Percentiles rank a stretch among this genome's conserved stretches.
These are phyloP conservation scores for Drosophila lini DNA, from an alignment of 1,140 invertebrate genomes.

Conservation along the genomic window DNA sequence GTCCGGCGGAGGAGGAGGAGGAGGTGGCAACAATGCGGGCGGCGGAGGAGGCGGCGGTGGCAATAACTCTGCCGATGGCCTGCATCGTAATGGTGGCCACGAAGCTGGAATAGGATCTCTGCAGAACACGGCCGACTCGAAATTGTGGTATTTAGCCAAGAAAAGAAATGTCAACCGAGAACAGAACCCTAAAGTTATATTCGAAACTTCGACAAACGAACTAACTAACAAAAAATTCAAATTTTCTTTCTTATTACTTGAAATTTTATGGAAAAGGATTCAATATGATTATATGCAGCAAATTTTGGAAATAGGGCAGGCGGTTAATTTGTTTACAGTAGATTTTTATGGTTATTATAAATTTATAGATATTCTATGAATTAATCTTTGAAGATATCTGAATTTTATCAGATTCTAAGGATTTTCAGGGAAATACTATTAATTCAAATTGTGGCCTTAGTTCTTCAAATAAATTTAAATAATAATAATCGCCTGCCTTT, in stretches of 20 bases:
- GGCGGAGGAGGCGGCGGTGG: constrained; percentile 64
- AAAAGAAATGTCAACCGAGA: constrained; percentile 84
- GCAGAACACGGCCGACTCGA: constrained; percentile 85
- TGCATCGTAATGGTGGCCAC: constrained; percentile 78
- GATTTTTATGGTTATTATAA: not conserved
- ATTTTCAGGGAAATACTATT: not conserved
- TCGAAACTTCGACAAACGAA: constrained; percentile 21
- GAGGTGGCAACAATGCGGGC: constrained; percentile 67
- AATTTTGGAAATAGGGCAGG: not conserved
- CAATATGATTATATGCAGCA: constrained; percentile 21
- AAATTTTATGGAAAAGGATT: constrained; percentile 26
- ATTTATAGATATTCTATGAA: too few relatives aligned
- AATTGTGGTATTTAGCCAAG: constrained; percentile 88
- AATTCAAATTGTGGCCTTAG: not conserved
- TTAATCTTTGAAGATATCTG: not conserved
- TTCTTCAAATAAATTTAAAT: not conserved
- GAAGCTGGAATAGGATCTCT: constrained; percentile 82
- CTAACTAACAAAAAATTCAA: not conserved
- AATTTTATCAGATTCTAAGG: not conserved
- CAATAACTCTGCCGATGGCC: constrained; percentile 65
- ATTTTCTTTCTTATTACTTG: constrained; percentile 5
- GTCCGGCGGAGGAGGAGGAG: constrained; percentile 37
- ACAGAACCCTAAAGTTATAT: constrained; percentile 81
- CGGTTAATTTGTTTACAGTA: not conserved
- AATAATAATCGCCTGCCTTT: not conserved